Base-by-base conservation (phyloP, 1,140 invertebrate species). In the Choristoneura fumiferana region DNA sequence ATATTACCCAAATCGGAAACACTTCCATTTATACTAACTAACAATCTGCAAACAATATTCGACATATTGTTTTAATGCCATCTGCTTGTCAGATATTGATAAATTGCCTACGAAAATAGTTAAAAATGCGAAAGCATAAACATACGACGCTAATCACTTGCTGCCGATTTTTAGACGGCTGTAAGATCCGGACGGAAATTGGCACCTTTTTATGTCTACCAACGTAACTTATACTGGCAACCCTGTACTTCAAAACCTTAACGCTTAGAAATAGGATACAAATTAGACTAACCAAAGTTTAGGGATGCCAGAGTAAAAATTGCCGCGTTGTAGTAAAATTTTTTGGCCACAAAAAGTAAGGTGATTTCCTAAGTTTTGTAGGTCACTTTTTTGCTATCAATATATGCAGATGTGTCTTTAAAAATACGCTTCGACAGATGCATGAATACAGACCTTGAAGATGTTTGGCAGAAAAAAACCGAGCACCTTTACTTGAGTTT, bases 341-440 rank as follows among this genome's bases (percentile, higher is more conserved):
- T 56, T 66, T 74, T 78, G 65, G 38, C 38, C 37, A 52, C 63
- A 73, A 74, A 76, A 81, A 78, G 65, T 52, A 59, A 68, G 68
- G 67, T 76, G 70, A 67, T 66, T 76, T 85, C 81, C 78, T 72
- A 85, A 74, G 63, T 74, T 81, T 82, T 78, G 71, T 88, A 84
- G 85, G 85, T 88, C 79, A 86, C 75, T 56, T 88, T 88, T 88
- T 88, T 88, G 78, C 78, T 78, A 81, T 79, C 71, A 83, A 78
- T 75, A 77, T 88, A 88, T 88, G 85, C 83, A 88, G 83, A 88
- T 88, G 84, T 68, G 69, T 73, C 73, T 73, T 78, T 80, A 76
- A 81, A 80, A 78, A 79, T 68, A 72, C 54, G 70, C 68, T 78
- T 76, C 65, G 74, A 80, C 84, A 87, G 84, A 86, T 87, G 84